Conservation (phyloP, 2,113 vertebrate species). For the Anser cygnoides region DNA sequence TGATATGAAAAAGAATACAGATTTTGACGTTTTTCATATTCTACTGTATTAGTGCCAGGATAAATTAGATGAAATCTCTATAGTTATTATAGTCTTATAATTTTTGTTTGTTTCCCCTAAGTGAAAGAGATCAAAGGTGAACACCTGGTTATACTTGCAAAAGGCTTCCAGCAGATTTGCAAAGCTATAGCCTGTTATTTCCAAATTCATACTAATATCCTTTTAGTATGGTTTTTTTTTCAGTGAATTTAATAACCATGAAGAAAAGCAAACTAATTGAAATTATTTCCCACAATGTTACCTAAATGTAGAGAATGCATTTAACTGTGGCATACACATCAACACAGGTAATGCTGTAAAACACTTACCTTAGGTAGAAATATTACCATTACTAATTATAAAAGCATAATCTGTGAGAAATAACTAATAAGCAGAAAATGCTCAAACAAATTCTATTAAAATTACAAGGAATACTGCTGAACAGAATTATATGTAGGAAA, state of each 20-base stretch:
- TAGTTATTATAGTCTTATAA: background rate
- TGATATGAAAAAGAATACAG: background rate
- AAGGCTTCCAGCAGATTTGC: background rate
- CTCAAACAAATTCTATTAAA: background rate
- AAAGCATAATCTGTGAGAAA: conserved; percentile 36
- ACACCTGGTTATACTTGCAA: background rate
- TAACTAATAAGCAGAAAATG: conserved; percentile 16
- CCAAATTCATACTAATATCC: background rate
- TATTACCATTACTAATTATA: conserved; percentile 30
- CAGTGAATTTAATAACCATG: conserved; percentile 9
- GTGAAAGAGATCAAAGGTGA: background rate
- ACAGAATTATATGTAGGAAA: background rate
- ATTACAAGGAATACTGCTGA: background rate
- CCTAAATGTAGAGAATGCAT: conserved; percentile 50
- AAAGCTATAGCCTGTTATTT: background rate
- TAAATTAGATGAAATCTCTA: background rate
- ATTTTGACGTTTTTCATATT: background rate
- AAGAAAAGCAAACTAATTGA: conserved; percentile 26
- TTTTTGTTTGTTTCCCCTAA: background rate
- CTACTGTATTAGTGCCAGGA: background rate
- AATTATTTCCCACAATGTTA: conserved; percentile 41
- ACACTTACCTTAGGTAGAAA: conserved; percentile 16
- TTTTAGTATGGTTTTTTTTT: background rate
- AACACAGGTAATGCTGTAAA: conserved; percentile 15
- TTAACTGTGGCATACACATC: conserved; percentile 26